These are phyloP conservation scores for Acipenser oxyrinchus DNA, from an alignment of 2,797 vertebrate species.

Conservation along the genomic window DNA sequence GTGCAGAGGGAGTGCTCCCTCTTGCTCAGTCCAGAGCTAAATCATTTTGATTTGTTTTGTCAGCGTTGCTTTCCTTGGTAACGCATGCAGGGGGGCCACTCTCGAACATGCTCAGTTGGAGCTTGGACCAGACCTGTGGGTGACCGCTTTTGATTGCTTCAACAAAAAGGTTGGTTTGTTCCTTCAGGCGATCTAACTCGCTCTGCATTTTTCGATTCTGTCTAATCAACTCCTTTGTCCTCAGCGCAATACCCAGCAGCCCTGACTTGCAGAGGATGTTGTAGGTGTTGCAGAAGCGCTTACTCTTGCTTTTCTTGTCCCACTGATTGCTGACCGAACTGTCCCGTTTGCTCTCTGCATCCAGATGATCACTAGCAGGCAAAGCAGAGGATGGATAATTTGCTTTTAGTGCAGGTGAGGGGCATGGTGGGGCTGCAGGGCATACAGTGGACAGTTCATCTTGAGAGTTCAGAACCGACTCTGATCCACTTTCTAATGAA, in stretches of 20 bases:
- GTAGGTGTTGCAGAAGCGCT: slow-evolving; percentile 85
- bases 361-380: neutral
- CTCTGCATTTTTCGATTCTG: slow-evolving; percentile 80
- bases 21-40: too few species aligned
- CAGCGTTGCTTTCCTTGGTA: too few species aligned
- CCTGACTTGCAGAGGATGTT: slow-evolving; percentile 77
- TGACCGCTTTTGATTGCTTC: slow-evolving; percentile 75
- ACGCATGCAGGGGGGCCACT: neutral
- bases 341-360: slow-evolving; percentile 15
- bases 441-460: neutral
- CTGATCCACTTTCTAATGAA: neutral
- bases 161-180: slow-evolving; percentile 76
- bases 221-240: slow-evolving; percentile 84
- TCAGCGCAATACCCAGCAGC: slow-evolving; percentile 81
- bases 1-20: too few species aligned
- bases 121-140: slow-evolving; percentile 73
- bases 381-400: neutral
- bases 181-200: slow-evolving; percentile 74
- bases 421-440: neutral
- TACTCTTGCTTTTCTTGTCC: slow-evolving; percentile 53
- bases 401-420: neutral
- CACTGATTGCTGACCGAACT: slow-evolving; percentile 31
- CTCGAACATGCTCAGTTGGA: slow-evolving; percentile 68
- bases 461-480: neutral
- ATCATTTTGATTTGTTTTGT: too few species aligned